phyloP scores from a whole-genome alignment of 2,797 vertebrate genomes.

The Champsocephalus esox region DNA sequence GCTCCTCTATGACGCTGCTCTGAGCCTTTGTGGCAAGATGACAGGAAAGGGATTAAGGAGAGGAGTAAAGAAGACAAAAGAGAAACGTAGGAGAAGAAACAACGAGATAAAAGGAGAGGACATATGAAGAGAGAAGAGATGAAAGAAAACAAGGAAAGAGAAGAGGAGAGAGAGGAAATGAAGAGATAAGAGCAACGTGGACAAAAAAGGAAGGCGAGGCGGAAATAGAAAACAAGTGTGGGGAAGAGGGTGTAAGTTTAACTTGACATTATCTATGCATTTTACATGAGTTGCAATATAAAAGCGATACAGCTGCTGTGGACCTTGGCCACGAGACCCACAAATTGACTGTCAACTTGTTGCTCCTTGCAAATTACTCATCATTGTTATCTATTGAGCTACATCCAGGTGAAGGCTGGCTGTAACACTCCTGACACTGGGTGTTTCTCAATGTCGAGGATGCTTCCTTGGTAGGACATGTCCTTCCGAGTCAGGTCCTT shows the following conservation, averaged over 20 bases:
- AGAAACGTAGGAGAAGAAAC: background rate
- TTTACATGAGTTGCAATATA: constrained; percentile 15
- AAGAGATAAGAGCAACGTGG: background rate
- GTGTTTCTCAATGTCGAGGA: too few species aligned
- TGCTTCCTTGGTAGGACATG: too few species aligned
- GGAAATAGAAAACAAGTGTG: background rate
- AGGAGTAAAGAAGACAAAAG: background rate
- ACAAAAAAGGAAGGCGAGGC: background rate
- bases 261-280: constrained; percentile 32
- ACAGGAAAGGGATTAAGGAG: background rate
- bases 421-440: too few species aligned
- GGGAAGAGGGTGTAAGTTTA: constrained; percentile 16
- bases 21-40: constrained; percentile 49
- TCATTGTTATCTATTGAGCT: constrained; percentile 43
- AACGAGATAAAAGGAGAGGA: background rate
- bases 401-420: constrained; percentile 46
- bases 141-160: background rate
- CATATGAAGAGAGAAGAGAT: background rate
- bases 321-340: constrained; percentile 20
- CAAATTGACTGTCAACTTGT: constrained; percentile 30
- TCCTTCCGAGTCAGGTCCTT: too few species aligned
- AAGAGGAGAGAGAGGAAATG: background rate
- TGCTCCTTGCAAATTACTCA: constrained; percentile 29
- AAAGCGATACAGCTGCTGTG: background rate
- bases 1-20: constrained; percentile 72